A percentile compares a stretch with the other conserved stretches of the same genome.
Conservation (phyloP, 2,113 vertebrate species). For the Mastomys natalensis region DNA sequence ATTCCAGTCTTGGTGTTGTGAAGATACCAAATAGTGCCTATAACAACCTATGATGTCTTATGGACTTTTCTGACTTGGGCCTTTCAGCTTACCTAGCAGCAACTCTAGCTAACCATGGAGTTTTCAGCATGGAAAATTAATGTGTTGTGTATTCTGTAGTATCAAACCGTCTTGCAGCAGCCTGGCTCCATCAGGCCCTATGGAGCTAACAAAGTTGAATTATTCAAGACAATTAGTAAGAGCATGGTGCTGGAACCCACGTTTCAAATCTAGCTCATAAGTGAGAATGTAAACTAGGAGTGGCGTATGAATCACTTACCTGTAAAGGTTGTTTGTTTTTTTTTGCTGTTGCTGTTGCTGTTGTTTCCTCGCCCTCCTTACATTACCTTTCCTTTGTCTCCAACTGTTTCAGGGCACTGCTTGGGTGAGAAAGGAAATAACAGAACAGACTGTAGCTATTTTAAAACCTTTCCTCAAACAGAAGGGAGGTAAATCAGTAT, state of each 20-base stretch:
- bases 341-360: neutral
- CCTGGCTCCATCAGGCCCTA: conserved; percentile 78
- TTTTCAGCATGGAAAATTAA: conserved; percentile 68
- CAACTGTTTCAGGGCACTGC: conserved; percentile 73
- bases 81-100: conserved; percentile 63
- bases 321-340: conserved; percentile 71
- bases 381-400: conserved; percentile 77
- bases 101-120: conserved; percentile 54
- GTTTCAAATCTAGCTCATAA: conserved; percentile 80
- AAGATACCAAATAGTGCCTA: conserved; percentile 30
- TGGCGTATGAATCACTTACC: conserved; percentile 77
- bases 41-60: neutral
- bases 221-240: conserved; percentile 86
- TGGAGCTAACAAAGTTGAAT: conserved; percentile 86
- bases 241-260: conserved; percentile 80
- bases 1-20: neutral
- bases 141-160: conserved; percentile 72
- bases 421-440: conserved; percentile 72
- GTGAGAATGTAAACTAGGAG: conserved; percentile 81
- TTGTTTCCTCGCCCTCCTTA: neutral
- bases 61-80: conserved; percentile 6
- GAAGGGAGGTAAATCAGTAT: conserved; percentile 39
- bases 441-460: conserved; percentile 61
- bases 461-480: conserved; percentile 69
- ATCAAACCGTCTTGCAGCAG: conserved; percentile 80